Evolutionary conservation across 2,113 vertebrate species (phyloP), one percentile per base, ranked within the genome.

Genomic region (Rissa tridactyla): DNA sequence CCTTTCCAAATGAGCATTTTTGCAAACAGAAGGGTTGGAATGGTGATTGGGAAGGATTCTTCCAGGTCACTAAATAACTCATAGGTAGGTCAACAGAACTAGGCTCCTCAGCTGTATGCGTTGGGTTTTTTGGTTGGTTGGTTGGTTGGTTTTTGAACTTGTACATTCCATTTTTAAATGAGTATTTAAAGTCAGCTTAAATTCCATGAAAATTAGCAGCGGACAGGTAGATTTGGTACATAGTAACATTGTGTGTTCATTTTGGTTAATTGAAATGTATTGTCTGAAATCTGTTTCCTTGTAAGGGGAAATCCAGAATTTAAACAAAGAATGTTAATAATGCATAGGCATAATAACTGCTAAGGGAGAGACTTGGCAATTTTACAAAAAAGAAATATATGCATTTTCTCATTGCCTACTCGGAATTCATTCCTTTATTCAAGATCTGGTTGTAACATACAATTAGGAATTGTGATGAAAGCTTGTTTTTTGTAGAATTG

Each of bases 321-420:
- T 87, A 80, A 96, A 79, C 88, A 72, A 86, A 86, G 68, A 58
- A 42, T 76, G 71, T 89, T 94, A 85, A 91, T 96, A 94, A 84
- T 69, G 19, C 66, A 77, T 76, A 85, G 49, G 49, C 25, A 10
- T 72, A 94, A 54, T 65, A 85, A 85, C 49, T 85, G 38, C 77
- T 42, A 58, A 82, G 73, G 47, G 65, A 82, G 25, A 82, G 30
- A 69, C n/a, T 92, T 94, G 80, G 61, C 80, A 91, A 65, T 62
- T 91, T 72, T 66, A 91, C 83, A 92, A 19, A 52, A 57, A 75
- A 86, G 2, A 85, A 79, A 79, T 82, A 26, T 18, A 84, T 87
- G 70, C 40, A 51, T 94, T 97, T 95, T 76, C 49, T 95, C 25
- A 52, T 52, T 89, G 73, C n/a, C 61, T 84, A 3, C 69, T 76